Conservation (phyloP, 2,113 vertebrate genomes). For the Chaenocephalus aceratus region DNA sequence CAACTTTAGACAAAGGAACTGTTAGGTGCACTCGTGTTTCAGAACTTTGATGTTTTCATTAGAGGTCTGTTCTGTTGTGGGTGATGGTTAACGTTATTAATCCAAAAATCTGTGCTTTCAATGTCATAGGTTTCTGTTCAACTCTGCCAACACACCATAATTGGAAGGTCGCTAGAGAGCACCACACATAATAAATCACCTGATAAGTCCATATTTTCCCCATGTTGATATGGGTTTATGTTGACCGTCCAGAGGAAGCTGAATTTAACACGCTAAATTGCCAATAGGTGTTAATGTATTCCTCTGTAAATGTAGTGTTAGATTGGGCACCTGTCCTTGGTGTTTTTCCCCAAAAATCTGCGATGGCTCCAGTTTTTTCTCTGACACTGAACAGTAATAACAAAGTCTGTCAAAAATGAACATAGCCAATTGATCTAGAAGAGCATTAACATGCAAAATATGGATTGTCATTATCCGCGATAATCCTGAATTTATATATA, state of each 20-base stretch:
- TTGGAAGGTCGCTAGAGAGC: background rate
- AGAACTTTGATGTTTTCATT: background rate
- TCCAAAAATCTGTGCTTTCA: background rate
- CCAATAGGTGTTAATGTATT: constrained; percentile 9
- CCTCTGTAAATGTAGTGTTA: background rate
- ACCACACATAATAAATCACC: background rate
- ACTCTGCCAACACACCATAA: background rate
- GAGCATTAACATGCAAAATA: background rate
- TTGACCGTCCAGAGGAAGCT: constrained; percentile 1
- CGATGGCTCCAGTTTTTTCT: background rate
- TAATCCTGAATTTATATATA: no score
- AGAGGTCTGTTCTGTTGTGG: background rate
- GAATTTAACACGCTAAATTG: constrained; percentile 2
- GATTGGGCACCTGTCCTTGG: background rate
- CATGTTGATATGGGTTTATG: background rate
- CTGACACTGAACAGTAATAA: background rate
- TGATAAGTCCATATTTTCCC: background rate
- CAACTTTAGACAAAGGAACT: constrained; percentile 2
- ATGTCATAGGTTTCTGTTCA: background rate
- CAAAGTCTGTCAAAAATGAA: constrained; percentile 4
- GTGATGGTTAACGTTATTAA: background rate
- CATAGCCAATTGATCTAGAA: background rate
- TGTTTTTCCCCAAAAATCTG: background rate
- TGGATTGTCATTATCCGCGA: no score
- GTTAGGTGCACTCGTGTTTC: background rate